Base-by-base conservation (phyloP, 1,140 invertebrate species). In the Colletes latitarsis region DNA sequence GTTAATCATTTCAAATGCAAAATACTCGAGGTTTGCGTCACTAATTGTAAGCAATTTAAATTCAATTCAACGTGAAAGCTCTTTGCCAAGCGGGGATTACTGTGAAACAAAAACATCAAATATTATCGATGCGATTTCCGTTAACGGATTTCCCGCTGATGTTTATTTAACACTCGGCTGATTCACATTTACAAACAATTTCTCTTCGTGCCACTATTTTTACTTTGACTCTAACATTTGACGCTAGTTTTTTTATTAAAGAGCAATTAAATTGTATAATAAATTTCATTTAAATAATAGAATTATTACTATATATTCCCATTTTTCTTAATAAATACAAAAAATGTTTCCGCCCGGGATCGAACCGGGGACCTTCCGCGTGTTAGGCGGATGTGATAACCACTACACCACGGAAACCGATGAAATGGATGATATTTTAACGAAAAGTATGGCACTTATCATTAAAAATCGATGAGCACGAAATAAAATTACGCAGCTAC, bases 311-410 rank as follows among this genome's bases (percentile, higher is more conserved):
- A 0, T 70, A 2, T 30, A 60, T 60, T 58, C 14, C 0, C 14
- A n/a, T 19, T 72, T 72, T 39, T 62, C 1, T 49, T n/a, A 14
- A 15, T 30, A 14, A 55, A 57, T 64, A 73, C 75, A 71, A 83
- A 79, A 58, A 64, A 82, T 87, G 86, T 87, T 87, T 84, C 82
- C 84, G 84, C 84, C 84, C 84, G 82, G 86, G 86, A 87, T 87
- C 84, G 86, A 86, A 87, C 86, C 78, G 85, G 82, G 78, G 86
- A 87, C 81, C 83, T 87, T 87, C 80, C 79, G 85, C 85, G 85
- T 87, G 83, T 87, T 82, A 87, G 76, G 81, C 85, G 82, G 80
- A 87, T 84, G 85, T 86, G 85, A 84, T 87, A 85, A 85, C 85
- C 85, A 85, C 84, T 87, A 86, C 86, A 87, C 84, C 84, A 88